These are phyloP conservation scores for Dicrostonyx torquatus DNA, from an alignment of 2,797 vertebrate genomes.

Conservation along the genomic window DNA sequence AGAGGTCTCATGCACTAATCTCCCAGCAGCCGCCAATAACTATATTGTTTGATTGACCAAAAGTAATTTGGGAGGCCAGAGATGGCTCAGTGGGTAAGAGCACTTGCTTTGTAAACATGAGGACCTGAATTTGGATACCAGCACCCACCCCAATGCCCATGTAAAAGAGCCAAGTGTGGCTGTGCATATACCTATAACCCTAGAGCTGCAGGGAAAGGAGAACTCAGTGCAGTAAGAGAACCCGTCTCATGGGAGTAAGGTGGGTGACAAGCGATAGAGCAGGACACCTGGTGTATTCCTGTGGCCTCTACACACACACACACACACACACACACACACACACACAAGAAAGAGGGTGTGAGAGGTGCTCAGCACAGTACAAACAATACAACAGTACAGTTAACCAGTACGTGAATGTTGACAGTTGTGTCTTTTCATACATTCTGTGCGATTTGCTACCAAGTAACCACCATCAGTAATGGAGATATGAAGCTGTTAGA, in stretches of 20 bases:
- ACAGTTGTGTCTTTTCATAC: background rate
- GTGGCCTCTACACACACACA: background rate
- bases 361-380: background rate
- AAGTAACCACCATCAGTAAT: background rate
- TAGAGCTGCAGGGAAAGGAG: background rate
- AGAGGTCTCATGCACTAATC: background rate
- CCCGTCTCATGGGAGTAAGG: background rate
- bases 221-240: background rate
- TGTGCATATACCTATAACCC: background rate
- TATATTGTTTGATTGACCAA: background rate
- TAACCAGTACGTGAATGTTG: background rate
- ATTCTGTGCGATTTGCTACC: background rate
- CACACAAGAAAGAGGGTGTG: background rate
- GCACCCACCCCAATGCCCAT: background rate
- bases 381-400: background rate
- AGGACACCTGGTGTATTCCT: background rate
- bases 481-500: background rate
- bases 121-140: background rate
- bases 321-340: background rate
- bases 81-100: background rate
- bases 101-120: background rate
- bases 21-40: background rate
- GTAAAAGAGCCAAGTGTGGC: background rate
- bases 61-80: background rate
- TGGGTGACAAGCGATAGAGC: background rate